Base-by-base conservation (phyloP, 2,113 vertebrate species). In the Ammospiza caudacuta region DNA sequence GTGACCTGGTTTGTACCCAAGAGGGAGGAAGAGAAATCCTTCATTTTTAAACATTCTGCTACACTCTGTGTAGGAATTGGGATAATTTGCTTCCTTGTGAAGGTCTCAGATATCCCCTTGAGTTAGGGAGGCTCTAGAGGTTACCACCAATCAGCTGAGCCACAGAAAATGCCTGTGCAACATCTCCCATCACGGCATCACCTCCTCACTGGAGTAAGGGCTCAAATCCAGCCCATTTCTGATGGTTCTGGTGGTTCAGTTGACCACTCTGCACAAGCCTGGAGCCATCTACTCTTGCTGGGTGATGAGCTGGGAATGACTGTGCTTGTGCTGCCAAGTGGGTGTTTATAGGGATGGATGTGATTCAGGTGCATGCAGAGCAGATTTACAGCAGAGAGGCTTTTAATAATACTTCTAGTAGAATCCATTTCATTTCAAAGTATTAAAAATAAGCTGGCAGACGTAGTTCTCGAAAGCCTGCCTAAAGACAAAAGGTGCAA, bases 181-280 rank as follows among this genome's bases (percentile, higher is more conserved):
- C 46, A 12, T 87, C 51, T 59, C 28, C 41, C 49, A 69, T 61
- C 4, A 0, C 2, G 5, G 19, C 12, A 59, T 46, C 1, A 2
- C 21, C 27, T 44, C 13, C 11, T 21, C 8, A 7, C 0, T 0
- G 33, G 24, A 29, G 3, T 58, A 44, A 73, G 27, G 47, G 18
- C 16, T 92, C 3, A 0, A 24, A 39, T 43, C 51, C 64, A 81
- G 18, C 35, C 43, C 9, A 3, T 74, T 84, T 81, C 77, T 89
- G 51, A 20, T 14, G 18, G 55, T 68, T 61, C 70, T 22, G 4
- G 17, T 64, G 57, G 62, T 46, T 80, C 72, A 86, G 29, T 6
- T 64, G 49, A 62, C n/a, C 28, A 13, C 25, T 41, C 55, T 54
- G 20, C 2, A 1, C n/a, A 47, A 72, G 35, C 22, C 47, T 79